These are phyloP conservation scores for Erinaceus europaeus DNA, from an alignment of 2,113 vertebrate species.

Conservation along the genomic window DNA sequence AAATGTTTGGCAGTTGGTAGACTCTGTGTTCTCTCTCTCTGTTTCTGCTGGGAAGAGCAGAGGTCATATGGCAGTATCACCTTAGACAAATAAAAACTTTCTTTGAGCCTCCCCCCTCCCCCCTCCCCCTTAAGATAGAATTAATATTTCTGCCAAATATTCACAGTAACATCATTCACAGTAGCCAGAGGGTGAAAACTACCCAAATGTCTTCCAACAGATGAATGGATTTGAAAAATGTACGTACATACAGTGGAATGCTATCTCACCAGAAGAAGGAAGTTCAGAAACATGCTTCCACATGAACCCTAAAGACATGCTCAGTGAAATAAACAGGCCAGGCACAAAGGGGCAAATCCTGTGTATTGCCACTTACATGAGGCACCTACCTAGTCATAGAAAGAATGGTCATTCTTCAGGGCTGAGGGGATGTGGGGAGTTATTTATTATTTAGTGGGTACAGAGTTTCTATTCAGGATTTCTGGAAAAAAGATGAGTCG, in stretches of 20 bases:
- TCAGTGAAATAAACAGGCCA: background rate
- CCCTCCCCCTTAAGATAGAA: background rate
- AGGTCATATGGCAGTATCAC: background rate
- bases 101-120: background rate
- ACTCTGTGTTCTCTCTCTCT: too few relatives aligned
- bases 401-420: too few relatives aligned
- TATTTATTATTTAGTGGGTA: background rate
- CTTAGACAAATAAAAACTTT: background rate
- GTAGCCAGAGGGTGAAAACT: too few relatives aligned
- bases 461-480: background rate
- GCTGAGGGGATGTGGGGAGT: too few relatives aligned
- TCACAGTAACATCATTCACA: background rate
- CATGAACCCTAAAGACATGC: background rate
- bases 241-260: background rate
- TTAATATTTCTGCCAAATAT: background rate
- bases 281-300: background rate
- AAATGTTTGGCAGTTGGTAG: background rate
- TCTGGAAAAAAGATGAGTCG: background rate
- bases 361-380: background rate
- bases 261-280: background rate
- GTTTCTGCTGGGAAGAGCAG: background rate
- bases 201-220: background rate
- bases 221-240: background rate
- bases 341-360: background rate
- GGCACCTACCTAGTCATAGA: too few relatives aligned